Conservation (phyloP, 2,888 invertebrate species). For the Microctonus brassicae region DNA sequence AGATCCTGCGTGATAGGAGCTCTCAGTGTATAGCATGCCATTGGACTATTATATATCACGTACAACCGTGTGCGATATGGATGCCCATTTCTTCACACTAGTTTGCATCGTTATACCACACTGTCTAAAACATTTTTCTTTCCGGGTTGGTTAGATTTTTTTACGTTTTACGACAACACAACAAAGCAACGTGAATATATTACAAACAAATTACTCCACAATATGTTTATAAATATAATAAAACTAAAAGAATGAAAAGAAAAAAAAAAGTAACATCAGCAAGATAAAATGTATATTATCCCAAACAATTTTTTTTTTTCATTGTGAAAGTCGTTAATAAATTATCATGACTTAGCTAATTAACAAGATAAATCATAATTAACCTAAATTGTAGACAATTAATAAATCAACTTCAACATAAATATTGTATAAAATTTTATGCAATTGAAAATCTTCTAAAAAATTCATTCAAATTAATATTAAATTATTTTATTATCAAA, state of each 20-base stretch:
- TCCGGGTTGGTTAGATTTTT: neutral
- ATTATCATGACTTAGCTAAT: too few species aligned
- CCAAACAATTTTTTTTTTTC: too few species aligned
- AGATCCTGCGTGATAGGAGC: slow-evolving; percentile 23
- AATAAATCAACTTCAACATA: too few species aligned
- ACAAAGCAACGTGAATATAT: neutral
- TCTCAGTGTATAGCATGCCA: slow-evolving; percentile 1
- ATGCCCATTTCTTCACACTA: slow-evolving; percentile 6
- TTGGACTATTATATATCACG: slow-evolving; percentile 4
- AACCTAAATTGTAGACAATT: too few species aligned
- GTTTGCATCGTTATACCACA: neutral
- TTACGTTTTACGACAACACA: neutral
- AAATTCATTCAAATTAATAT: too few species aligned
- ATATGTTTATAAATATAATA: neutral
- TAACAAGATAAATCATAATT: too few species aligned
- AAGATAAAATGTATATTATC: too few species aligned
- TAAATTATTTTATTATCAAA: too few species aligned
- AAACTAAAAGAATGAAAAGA: neutral
- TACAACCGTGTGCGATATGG: neutral
- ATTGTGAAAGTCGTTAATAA: too few species aligned
- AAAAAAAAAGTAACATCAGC: neutral
- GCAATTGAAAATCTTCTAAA: too few species aligned
- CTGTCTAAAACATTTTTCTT: neutral
- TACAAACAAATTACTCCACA: too few species aligned
- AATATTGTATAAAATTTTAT: too few species aligned